A percentile compares a stretch with the other conserved stretches of the same genome.
These are phyloP conservation scores for Poeciliopsis gracilis DNA, from an alignment of 2,797 vertebrate species.

Conservation along the genomic window DNA sequence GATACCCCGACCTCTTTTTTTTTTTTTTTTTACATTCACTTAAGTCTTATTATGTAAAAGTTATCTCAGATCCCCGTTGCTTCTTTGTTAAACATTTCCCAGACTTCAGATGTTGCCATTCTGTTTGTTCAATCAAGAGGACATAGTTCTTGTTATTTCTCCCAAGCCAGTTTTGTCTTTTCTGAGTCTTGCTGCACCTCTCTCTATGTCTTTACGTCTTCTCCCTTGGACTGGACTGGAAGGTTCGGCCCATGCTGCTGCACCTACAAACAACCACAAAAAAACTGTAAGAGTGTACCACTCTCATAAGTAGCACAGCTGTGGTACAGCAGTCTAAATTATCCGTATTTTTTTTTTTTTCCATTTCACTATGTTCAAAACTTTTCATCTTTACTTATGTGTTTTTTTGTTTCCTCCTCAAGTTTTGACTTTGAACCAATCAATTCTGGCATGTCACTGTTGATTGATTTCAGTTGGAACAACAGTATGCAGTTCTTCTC, in stretches of 20 bases:
- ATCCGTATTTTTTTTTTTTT: no score
- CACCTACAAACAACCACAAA: conserved; percentile 48
- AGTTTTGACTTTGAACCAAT: background rate
- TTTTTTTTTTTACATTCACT: conserved; percentile 27
- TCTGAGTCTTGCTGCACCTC: conserved; percentile 14
- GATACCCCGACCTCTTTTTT: background rate
- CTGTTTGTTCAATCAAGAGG: conserved; percentile 56
- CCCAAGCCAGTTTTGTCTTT: conserved; percentile 45
- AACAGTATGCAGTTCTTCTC: background rate
- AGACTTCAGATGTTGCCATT: background rate
- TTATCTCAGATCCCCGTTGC: background rate
- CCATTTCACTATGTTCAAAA: background rate
- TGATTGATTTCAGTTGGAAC: background rate
- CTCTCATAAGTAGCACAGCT: background rate
- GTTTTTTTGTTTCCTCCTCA: background rate
- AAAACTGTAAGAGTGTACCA: background rate
- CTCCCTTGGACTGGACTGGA: conserved; percentile 36
- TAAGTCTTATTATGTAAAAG: background rate
- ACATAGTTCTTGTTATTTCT: conserved; percentile 64
- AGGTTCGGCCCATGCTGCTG: conserved; percentile 51
- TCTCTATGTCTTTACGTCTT: conserved; percentile 37
- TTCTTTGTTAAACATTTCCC: conserved; percentile 1
- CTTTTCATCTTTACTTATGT: background rate
- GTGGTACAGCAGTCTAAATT: background rate
- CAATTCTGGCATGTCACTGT: background rate